Conservation (phyloP, 2,797 vertebrate genomes). For the Manis crassicaudata region DNA sequence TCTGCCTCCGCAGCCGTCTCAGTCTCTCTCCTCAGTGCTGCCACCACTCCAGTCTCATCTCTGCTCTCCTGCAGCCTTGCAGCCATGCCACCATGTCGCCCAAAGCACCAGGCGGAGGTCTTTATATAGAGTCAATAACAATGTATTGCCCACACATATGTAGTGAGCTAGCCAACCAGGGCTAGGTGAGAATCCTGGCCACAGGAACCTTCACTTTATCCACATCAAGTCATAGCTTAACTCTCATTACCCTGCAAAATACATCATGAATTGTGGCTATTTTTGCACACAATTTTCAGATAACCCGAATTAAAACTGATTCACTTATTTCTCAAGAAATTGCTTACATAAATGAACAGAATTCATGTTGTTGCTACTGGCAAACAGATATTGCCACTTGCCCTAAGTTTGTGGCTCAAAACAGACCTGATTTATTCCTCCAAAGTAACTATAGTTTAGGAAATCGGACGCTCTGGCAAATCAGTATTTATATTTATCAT, state of each 20-base stretch:
- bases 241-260: neutral
- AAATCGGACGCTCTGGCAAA: neutral
- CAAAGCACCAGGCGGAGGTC: no score
- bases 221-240: neutral
- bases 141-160: no score
- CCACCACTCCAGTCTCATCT: no score
- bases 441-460: neutral
- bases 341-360: neutral
- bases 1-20: no score
- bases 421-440: neutral
- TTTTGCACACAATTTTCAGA: slow-evolving; percentile 13
- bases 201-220: no score
- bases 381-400: neutral
- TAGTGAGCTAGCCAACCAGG: no score
- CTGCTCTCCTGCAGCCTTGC: no score
- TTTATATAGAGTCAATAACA: no score
- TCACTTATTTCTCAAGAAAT: slow-evolving; percentile 20
- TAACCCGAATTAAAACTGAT: neutral
- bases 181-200: no score
- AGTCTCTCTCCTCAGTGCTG: no score
- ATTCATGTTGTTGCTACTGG: neutral
- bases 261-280: neutral
- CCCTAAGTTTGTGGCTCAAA: neutral
- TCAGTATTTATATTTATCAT: neutral
- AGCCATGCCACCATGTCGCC: no score